Percentiles rank a stretch among this genome's conserved stretches.
Evolutionary conservation across 2,888 invertebrate species (phyloP).

Genomic region (Tiliacea citrago): DNA sequence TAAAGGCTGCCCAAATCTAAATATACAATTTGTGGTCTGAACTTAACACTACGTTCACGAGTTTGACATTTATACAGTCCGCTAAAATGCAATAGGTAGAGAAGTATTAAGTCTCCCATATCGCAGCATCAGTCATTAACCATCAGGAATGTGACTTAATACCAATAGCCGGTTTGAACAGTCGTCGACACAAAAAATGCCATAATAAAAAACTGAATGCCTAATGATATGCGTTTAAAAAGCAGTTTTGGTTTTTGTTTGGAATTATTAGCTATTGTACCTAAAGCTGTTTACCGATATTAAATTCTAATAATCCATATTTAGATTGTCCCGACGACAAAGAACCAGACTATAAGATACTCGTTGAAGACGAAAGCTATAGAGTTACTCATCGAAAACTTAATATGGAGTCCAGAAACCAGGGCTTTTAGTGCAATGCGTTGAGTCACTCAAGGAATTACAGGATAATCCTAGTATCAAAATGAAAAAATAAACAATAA

Average conservation of each 20-base stretch:
- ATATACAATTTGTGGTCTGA: not conserved
- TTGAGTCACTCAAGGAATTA: not conserved
- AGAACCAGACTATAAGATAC: not conserved
- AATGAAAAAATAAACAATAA: not conserved
- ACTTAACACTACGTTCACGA: slow-evolving; percentile 11
- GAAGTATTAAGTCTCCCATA: slow-evolving; percentile 18
- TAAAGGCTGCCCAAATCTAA: not conserved
- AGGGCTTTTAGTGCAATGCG: not conserved
- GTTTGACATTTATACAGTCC: slow-evolving; percentile 10
- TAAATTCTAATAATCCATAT: not conserved
- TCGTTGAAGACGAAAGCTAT: not conserved
- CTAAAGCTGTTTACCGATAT: slow-evolving; percentile 4
- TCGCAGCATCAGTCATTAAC: slow-evolving; percentile 36
- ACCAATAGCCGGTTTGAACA: slow-evolving; percentile 55
- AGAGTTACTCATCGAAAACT: not conserved
- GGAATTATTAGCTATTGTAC: not conserved
- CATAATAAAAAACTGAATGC: slow-evolving; percentile 39
- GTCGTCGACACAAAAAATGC: slow-evolving; percentile 39
- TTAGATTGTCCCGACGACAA: not conserved
- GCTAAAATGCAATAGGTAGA: slow-evolving; percentile 26
- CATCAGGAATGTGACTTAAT: slow-evolving; percentile 52
- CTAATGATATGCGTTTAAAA: slow-evolving; percentile 36
- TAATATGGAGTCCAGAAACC: not conserved
- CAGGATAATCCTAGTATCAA: not conserved
- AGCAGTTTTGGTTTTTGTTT: slow-evolving; percentile 24